A percentile compares a stretch with the other conserved stretches of the same genome.
Conservation (phyloP, 2,113 vertebrate species). For the Copsychus sechellarum region DNA sequence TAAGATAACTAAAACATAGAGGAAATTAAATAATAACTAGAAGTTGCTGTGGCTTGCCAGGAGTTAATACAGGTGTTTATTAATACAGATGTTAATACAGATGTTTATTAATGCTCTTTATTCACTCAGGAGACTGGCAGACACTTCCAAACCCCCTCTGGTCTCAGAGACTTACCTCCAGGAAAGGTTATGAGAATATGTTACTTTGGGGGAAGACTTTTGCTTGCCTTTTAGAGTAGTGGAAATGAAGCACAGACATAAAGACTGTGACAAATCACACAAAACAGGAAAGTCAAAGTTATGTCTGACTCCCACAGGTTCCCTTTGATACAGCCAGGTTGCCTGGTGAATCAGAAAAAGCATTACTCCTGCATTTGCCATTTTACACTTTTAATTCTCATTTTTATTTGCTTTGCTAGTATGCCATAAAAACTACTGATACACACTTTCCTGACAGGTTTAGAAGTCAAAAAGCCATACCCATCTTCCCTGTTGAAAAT, state of each 20-base stretch:
- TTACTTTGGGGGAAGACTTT: neutral
- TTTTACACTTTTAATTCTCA: conserved; percentile 1
- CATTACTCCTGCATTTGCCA: neutral
- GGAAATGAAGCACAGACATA: conserved; percentile 55
- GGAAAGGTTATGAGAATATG: neutral
- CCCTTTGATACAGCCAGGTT: neutral
- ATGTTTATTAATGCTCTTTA: neutral
- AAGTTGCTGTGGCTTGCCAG: neutral
- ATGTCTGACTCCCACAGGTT: conserved; percentile 27
- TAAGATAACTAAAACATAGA: neutral
- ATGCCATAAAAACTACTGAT: neutral
- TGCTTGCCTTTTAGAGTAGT: conserved; percentile 40
- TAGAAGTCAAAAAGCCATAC: neutral
- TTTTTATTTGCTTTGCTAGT: neutral
- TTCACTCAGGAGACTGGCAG: neutral
- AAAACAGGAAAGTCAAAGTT: conserved; percentile 63
- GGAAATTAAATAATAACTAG: neutral
- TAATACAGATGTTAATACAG: no score
- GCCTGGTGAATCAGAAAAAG: neutral
- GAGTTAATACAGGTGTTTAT: neutral
- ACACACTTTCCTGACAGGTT: neutral
- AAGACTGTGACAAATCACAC: conserved; percentile 45
- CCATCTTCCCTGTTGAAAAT: neutral
- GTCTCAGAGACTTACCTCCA: conserved; percentile 1
- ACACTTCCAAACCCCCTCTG: neutral